A percentile compares a stretch with the other conserved stretches of the same genome.
These are phyloP conservation scores for Tupaia tana DNA, from an alignment of 2,113 vertebrate genomes.

Conservation along the genomic window DNA sequence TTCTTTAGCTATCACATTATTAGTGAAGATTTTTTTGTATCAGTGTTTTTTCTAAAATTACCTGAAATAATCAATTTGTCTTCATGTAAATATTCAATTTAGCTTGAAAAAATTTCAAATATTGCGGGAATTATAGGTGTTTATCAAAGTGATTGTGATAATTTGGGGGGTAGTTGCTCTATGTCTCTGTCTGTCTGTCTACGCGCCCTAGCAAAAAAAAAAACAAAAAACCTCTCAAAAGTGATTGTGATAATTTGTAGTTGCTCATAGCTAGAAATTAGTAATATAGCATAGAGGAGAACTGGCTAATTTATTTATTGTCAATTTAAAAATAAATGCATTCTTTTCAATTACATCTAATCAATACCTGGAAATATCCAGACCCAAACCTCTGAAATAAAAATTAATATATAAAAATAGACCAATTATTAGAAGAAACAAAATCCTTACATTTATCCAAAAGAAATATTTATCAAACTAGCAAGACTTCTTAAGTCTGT, in stretches of 20 bases:
- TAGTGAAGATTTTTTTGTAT: not conserved
- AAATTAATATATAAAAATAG: not conserved
- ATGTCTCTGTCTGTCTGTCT: too few species aligned
- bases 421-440: not conserved
- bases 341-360: not conserved
- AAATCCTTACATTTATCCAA: not conserved
- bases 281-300: conserved; percentile 7
- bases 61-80: not conserved
- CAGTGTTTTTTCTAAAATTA: not conserved
- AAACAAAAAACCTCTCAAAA: too few species aligned
- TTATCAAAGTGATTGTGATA: conserved; percentile 34
- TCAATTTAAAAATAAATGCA: conserved; percentile 18
- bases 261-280: not conserved
- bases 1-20: not conserved
- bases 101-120: not conserved
- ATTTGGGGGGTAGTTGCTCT: conserved; percentile 31
- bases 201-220: too few species aligned
- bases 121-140: conserved; percentile 19
- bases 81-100: not conserved
- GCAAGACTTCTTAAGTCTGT: not conserved
- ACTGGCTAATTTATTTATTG: not conserved
- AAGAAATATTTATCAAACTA: conserved; percentile 1
- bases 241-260: conserved; percentile 28
- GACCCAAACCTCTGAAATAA: not conserved
- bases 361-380: not conserved